Evolutionary conservation across 2,888 invertebrate genomes (phyloP), one percentile per base, ranked within the genome.

Genomic region (Disparrhopalites patrizii): DNA sequence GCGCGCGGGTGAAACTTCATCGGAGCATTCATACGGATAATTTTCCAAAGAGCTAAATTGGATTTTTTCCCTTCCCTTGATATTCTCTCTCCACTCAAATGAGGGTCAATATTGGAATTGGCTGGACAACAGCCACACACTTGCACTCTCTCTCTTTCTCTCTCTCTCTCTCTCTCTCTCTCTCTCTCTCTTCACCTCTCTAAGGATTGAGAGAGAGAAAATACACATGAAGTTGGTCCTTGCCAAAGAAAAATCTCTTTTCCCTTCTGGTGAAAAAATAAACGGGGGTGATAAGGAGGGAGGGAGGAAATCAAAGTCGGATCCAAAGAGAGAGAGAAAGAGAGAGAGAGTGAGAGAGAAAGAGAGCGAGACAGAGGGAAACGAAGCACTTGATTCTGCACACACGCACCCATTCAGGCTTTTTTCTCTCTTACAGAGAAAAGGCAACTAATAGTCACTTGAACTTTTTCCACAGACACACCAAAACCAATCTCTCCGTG

Each of bases 61-160:
- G 56, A 64, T 64, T 62, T 64, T 64, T 55, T 55, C 62, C 55
- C 54, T 62, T 62, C n/a, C n/a, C n/a, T n/a, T n/a, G n/a, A n/a
- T n/a, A n/a, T n/a, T n/a, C n/a, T n/a, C n/a, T n/a, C 64, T 64
- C 57, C 56, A 56, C 55, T 27, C 55, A 64, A 64, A 64, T 64
- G 64, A 64, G 64, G 64, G 64, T 64, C 64, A 64, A 64, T 64
- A 64, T 64, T 64, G 64, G 55, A 55, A 56, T 56, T 63, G 62
- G 52, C 54, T 40, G 5, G 30, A 31, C 2, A 15, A 15, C 20
- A 30, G 30, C 15, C 31, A 55, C 33, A 5, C 28, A 7, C 27
- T 20, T 51, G 3, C 31, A 18, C 23, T 27, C 18, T 18, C 20
- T 33, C 57, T 33, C 25, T 20, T 38, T 40, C n/a, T 56, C 23